Percentiles rank a stretch among this genome's conserved stretches.
Conservation (phyloP, 2,113 vertebrate species). For the Sporophila hypoxantha region DNA sequence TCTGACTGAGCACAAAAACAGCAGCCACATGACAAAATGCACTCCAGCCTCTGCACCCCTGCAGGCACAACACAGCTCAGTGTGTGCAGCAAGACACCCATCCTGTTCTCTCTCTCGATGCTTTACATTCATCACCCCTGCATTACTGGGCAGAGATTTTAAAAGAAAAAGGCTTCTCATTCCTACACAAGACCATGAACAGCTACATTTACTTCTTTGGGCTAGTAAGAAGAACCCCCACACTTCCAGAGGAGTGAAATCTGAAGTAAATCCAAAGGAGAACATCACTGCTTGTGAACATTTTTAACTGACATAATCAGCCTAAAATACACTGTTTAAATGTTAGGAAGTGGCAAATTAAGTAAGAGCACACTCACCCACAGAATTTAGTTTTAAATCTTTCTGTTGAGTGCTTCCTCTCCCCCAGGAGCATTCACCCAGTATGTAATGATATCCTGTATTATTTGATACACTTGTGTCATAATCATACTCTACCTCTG, state of each 20-base stretch:
- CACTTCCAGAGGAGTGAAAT: not conserved
- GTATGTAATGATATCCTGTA: not conserved
- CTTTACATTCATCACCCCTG: not conserved
- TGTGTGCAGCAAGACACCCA: not conserved
- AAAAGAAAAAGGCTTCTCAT: not conserved
- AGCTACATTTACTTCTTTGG: not conserved
- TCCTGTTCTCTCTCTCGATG: not conserved
- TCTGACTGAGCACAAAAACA: not conserved
- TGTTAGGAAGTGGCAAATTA: not conserved
- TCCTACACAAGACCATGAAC: not conserved
- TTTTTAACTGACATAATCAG: not conserved
- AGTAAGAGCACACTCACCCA: not conserved
- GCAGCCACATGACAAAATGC: not conserved
- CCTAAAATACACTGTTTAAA: not conserved
- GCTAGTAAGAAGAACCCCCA: not conserved
- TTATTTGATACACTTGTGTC: constrained; percentile 2
- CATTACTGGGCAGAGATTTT: not conserved
- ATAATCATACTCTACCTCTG: constrained; percentile 14
- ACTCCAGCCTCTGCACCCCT: not conserved
- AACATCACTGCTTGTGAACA: not conserved
- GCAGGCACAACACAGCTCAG: not conserved
- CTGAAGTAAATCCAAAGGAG: not conserved
- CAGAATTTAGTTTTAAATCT: constrained; percentile 6
- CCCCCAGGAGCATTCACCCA: not conserved
- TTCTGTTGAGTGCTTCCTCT: constrained; percentile 15